phyloP scores from a whole-genome alignment of 2,888 invertebrate genomes.

The Bembecia ichneumoniformis region DNA sequence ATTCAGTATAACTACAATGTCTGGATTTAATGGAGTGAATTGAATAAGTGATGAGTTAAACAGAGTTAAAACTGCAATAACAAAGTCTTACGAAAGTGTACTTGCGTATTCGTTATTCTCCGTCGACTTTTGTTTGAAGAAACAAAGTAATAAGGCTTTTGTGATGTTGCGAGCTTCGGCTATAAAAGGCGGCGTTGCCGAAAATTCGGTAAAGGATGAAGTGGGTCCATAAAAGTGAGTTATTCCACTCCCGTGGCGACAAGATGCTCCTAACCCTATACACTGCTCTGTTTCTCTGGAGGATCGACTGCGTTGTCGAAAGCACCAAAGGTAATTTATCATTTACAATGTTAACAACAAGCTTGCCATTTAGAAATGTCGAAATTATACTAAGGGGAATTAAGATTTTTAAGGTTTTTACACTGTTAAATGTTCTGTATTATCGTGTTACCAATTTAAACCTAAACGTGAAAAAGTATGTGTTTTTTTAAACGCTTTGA shows the following conservation, averaged over 20 bases:
- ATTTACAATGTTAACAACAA: not conserved
- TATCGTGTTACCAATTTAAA: too few species aligned
- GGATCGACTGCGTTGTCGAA: constrained; percentile 58
- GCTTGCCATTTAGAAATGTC: not conserved
- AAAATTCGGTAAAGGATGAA: constrained; percentile 47
- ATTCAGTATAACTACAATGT: not conserved
- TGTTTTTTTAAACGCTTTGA: too few species aligned
- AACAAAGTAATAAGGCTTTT: constrained; percentile 13
- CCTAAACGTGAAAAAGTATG: too few species aligned
- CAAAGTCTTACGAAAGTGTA: constrained; percentile 12
- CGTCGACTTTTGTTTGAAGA: constrained; percentile 11
- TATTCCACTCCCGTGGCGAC: constrained; percentile 33
- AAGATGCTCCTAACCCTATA: constrained; percentile 59
- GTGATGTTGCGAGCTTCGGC: constrained; percentile 52
- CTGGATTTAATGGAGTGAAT: not conserved
- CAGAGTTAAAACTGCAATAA: not conserved
- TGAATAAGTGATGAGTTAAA: not conserved
- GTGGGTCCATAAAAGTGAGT: constrained; percentile 51
- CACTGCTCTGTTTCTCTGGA: constrained; percentile 54
- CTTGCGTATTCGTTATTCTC: constrained; percentile 21
- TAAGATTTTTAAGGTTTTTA: too few species aligned
- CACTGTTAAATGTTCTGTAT: too few species aligned
- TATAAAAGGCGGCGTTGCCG: constrained; percentile 45
- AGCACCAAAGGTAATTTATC: constrained; percentile 56
- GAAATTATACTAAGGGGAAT: not conserved